A percentile compares a stretch with the other conserved stretches of the same genome.
Evolutionary conservation across 2,888 invertebrate species (phyloP).

Genomic region (Torymus tubicola): DNA sequence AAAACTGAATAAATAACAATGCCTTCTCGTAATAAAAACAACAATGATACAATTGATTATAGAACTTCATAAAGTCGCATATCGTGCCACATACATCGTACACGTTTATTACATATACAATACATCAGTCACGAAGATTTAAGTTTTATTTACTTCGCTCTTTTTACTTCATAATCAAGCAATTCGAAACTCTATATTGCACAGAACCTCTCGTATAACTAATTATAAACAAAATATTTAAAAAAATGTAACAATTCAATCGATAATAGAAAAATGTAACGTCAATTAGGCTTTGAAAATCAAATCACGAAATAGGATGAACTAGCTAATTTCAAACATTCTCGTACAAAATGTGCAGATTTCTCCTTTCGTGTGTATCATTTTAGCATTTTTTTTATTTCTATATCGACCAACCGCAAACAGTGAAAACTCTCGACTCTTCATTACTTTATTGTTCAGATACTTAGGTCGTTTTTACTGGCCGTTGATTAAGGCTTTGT

Average conservation of each 20-base stretch:
- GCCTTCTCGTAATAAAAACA: slow-evolving; percentile 64
- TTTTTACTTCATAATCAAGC: slow-evolving; percentile 45
- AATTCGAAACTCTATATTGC: slow-evolving; percentile 66
- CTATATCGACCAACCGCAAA: slow-evolving; percentile 21
- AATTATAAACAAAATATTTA: slow-evolving; percentile 62
- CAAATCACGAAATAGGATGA: slow-evolving; percentile 26
- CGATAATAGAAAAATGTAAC: slow-evolving; percentile 36
- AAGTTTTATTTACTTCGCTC: slow-evolving; percentile 60
- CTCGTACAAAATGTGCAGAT: slow-evolving; percentile 51
- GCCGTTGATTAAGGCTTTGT: slow-evolving; percentile 42
- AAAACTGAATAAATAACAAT: slow-evolving; percentile 68
- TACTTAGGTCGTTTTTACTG: slow-evolving; percentile 45
- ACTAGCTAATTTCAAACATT: slow-evolving; percentile 29
- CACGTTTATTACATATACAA: slow-evolving; percentile 51
- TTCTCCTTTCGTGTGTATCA: slow-evolving; percentile 30
- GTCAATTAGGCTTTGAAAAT: slow-evolving; percentile 38
- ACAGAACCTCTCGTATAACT: slow-evolving; percentile 61
- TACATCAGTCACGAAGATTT: slow-evolving; percentile 64
- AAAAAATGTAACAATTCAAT: slow-evolving; percentile 54
- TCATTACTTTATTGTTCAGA: slow-evolving; percentile 39
- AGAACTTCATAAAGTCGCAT: slow-evolving; percentile 58
- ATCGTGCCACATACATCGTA: slow-evolving; percentile 62
- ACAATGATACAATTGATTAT: slow-evolving; percentile 63
- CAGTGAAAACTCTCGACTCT: slow-evolving; percentile 6
- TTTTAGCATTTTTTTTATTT: slow-evolving; percentile 1